phyloP scores from a whole-genome alignment of 2,797 vertebrate species.

The Chloroceryle amazona region DNA sequence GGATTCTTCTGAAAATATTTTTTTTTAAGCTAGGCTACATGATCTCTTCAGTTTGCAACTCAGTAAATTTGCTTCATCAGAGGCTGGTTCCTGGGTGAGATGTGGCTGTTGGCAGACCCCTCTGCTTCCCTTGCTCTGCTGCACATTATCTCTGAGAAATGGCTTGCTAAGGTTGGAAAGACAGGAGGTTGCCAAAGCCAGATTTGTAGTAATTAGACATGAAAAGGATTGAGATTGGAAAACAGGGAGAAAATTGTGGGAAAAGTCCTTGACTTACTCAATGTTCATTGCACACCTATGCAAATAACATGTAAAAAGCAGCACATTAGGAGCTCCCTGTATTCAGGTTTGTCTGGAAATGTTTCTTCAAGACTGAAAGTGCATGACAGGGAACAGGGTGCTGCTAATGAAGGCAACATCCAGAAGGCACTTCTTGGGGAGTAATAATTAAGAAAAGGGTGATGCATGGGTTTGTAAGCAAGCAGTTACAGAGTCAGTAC shows the following conservation, averaged over 20 bases:
- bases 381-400: slow-evolving; percentile 30
- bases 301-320: slow-evolving; percentile 12
- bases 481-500: not conserved
- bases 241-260: not conserved
- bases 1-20: not conserved
- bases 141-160: not conserved
- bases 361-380: slow-evolving; percentile 57
- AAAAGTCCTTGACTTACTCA: not conserved
- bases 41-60: not conserved
- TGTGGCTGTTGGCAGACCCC: not conserved
- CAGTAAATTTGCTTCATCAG: not conserved
- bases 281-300: not conserved
- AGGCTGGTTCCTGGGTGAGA: not conserved
- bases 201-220: not conserved
- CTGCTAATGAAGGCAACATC: slow-evolving; percentile 51
- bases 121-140: not conserved
- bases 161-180: not conserved
- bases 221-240: not conserved
- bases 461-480: not conserved
- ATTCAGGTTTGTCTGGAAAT: slow-evolving; percentile 50
- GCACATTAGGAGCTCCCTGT: not conserved
- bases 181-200: not conserved
- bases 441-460: not conserved
- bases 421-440: slow-evolving; percentile 58
- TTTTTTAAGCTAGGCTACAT: not conserved